Evolutionary conservation across 2,113 vertebrate species (phyloP).

Genomic region (Peromyscus polionotus): DNA sequence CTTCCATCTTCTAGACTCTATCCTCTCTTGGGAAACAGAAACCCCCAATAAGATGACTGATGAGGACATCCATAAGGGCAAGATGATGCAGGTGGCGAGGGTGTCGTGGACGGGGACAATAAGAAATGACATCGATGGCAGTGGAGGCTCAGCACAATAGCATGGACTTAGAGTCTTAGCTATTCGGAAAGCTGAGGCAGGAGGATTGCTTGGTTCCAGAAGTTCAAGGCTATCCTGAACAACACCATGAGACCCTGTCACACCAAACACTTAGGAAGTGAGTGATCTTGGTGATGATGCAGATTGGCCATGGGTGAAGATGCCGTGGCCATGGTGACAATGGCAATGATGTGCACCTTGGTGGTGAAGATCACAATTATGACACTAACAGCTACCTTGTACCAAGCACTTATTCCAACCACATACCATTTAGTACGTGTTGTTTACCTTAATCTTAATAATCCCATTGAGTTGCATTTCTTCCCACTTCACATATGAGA

Average conservation of each 20-base stretch:
- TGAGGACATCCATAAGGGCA: background rate
- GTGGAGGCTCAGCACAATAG: background rate
- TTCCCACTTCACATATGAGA: background rate
- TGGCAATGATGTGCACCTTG: no score
- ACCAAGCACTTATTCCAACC: background rate
- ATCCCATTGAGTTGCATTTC: background rate
- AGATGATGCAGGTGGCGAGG: accelerated
- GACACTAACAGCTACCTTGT: background rate
- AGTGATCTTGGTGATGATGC: no score
- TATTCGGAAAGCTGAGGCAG: background rate
- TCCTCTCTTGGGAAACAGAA: background rate
- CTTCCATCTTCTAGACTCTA: background rate
- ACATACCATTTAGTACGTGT: background rate
- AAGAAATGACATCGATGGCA: background rate
- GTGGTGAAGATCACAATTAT: accelerated
- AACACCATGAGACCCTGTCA: background rate
- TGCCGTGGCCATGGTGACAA: background rate
- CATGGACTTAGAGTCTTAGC: background rate
- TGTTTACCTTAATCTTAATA: background rate
- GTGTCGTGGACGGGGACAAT: accelerated
- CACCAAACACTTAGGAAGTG: background rate
- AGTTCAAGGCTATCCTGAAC: background rate
- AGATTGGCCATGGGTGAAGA: background rate
- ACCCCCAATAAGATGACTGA: background rate
- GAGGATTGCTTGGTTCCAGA: background rate